A percentile compares a stretch with the other conserved stretches of the same genome.
Conservation (phyloP, 2,797 vertebrate species). For the Periparus ater region DNA sequence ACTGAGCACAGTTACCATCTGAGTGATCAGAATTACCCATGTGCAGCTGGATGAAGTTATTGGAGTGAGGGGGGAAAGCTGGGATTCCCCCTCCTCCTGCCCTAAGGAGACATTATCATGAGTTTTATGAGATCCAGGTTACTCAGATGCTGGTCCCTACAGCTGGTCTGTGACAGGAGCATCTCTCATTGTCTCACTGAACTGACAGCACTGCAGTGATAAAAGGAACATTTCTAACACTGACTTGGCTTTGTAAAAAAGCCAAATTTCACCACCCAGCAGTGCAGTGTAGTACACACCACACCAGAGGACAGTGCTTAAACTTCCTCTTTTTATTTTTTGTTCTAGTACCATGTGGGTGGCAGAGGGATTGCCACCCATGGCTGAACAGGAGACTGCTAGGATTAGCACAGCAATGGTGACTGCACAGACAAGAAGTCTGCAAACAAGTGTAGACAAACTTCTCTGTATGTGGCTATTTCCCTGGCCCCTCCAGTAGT, state of each 20-base stretch:
- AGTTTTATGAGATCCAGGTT: background rate
- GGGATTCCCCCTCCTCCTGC: background rate
- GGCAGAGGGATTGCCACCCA: background rate
- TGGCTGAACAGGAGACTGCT: background rate
- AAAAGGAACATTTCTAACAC: background rate
- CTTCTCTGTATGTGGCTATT: background rate
- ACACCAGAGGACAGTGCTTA: background rate
- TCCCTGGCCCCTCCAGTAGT: background rate
- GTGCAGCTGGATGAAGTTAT: background rate
- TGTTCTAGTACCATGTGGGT: background rate
- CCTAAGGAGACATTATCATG: background rate
- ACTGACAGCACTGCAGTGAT: background rate
- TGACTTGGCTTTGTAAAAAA: background rate
- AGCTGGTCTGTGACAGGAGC: background rate
- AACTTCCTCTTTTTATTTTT: background rate
- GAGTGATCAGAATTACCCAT: background rate
- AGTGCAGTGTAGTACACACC: rapidly evolving
- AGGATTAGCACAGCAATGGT: background rate
- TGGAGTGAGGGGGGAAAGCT: background rate
- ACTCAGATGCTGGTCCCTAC: background rate
- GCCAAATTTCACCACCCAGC: background rate
- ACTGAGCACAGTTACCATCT: background rate
- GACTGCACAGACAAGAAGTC: background rate
- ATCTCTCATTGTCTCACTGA: background rate
- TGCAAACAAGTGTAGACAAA: background rate